Base-by-base conservation (phyloP, 2,797 vertebrate species). In the Pantherophis alleghaniensis region DNA sequence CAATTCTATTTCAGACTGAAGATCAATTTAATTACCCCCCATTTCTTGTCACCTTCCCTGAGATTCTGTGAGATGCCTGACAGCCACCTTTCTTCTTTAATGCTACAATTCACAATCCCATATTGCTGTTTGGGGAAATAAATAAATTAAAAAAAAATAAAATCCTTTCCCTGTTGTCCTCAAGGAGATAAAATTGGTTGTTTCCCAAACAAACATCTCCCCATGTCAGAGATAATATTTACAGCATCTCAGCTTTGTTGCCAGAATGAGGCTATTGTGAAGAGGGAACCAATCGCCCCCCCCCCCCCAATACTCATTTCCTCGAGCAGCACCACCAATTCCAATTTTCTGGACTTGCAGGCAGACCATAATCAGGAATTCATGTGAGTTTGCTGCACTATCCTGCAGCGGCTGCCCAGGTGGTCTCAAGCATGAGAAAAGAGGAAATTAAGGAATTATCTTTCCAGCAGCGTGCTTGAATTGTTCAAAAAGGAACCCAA, bases 311-410 rank as follows among this genome's bases (percentile, higher is more conserved):
- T 2, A 24, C 4, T 92, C 69, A 11, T 32, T 93, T 88, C 55
- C 55, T 83, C 59, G 93, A 92, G 91, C 63, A 37, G 60, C 56
- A 51, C 0, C 86, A 18, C 4, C 2, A 6, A 61, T 91, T 90
- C 94, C 92, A 86, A 92, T 94, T 93, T 95, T 83, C 87, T 14
- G 47, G 90, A 53, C 11, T 91, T 5, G 87, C 56, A 91, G 14
- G 42, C 7, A 88, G 87, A 7, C 9, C 7, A 1, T 69, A 86
- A 95, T 94, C 94, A 42, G 2, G n/a, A 95, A 94, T 91, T 92
- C 61, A 7, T 89, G 87, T 32, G 95, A 87, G 66, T 69, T 22
- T 86, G 10, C 10, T 0, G 1, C 87, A 42, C 5, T 18, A 69
- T 89, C 61, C 83, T 7, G 47, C 26, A 86, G n/a, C 22, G 26